phyloP scores from a whole-genome alignment of 2,113 vertebrate genomes.

The Chionomys nivalis region DNA sequence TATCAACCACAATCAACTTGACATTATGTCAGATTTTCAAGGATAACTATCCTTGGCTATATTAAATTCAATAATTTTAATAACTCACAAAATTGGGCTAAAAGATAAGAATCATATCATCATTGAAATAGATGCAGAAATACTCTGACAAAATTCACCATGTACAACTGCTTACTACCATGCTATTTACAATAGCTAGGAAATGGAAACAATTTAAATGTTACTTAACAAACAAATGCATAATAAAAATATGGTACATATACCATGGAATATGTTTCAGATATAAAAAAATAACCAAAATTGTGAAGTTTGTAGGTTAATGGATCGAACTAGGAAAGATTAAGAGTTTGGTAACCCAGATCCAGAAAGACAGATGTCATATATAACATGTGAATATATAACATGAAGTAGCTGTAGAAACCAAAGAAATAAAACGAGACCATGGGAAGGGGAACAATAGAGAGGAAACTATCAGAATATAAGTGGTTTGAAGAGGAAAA shows the following conservation, averaged over 20 bases:
- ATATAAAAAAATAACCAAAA: background rate
- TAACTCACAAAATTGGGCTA: background rate
- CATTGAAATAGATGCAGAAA: background rate
- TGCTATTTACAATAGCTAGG: background rate
- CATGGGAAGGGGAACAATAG: background rate
- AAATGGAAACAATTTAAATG: background rate
- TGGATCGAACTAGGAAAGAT: background rate
- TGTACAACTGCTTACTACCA: background rate
- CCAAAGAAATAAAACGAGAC: background rate
- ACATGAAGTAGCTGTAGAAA: background rate
- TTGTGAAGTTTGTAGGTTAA: background rate
- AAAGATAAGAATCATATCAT: background rate
- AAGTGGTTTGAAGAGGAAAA: background rate
- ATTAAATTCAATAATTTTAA: background rate
- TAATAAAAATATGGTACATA: background rate
- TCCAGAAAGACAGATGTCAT: background rate
- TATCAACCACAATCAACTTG: background rate
- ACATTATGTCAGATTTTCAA: background rate
- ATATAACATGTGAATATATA: background rate
- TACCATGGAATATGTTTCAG: background rate
- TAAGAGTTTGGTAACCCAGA: background rate
- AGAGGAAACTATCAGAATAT: background rate
- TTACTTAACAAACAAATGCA: background rate
- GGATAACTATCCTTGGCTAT: too few species aligned
- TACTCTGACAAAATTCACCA: background rate